phyloP scores from a whole-genome alignment of 2,888 invertebrate species.

The Apoda limacodes region DNA sequence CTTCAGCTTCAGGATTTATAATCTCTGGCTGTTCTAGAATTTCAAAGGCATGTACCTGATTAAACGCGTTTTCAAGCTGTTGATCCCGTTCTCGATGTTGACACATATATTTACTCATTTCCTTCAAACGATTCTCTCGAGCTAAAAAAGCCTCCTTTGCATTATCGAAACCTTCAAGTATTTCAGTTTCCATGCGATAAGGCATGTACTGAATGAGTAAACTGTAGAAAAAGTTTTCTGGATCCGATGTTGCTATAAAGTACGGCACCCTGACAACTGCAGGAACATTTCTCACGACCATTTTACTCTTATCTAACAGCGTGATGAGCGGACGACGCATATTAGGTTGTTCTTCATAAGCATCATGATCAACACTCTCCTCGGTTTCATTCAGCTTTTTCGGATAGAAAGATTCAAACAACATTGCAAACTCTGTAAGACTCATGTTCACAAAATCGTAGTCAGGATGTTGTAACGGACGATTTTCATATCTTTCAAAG shows the following conservation, averaged over 20 bases:
- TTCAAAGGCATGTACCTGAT: constrained; percentile 19
- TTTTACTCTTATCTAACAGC: constrained; percentile 9
- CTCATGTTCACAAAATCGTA: constrained; percentile 20
- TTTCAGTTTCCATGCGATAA: constrained; percentile 19
- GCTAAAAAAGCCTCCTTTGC: constrained; percentile 19
- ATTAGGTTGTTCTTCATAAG: constrained; percentile 10
- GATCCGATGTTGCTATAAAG: constrained; percentile 25
- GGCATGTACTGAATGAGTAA: constrained; percentile 25
- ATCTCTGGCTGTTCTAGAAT: too few species aligned
- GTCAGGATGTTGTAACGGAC: constrained; percentile 18
- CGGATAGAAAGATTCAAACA: constrained; percentile 19
- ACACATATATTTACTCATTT: constrained; percentile 8
- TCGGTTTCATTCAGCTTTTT: constrained; percentile 11
- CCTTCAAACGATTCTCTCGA: constrained; percentile 10
- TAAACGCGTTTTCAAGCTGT: constrained; percentile 20
- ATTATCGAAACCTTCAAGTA: constrained; percentile 15
- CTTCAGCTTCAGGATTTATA: constrained; percentile 13
- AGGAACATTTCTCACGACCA: constrained; percentile 10
- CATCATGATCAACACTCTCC: constrained; percentile 17
- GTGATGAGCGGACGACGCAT: constrained; percentile 10
- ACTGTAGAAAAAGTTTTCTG: constrained; percentile 26
- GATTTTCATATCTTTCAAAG: constrained; percentile 21
- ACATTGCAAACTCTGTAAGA: constrained; percentile 21
- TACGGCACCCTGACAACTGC: constrained; percentile 16
- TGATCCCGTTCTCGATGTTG: constrained; percentile 12